These are phyloP conservation scores for Paratilapia polleni DNA, from an alignment of 2,113 vertebrate genomes.

Conservation along the genomic window DNA sequence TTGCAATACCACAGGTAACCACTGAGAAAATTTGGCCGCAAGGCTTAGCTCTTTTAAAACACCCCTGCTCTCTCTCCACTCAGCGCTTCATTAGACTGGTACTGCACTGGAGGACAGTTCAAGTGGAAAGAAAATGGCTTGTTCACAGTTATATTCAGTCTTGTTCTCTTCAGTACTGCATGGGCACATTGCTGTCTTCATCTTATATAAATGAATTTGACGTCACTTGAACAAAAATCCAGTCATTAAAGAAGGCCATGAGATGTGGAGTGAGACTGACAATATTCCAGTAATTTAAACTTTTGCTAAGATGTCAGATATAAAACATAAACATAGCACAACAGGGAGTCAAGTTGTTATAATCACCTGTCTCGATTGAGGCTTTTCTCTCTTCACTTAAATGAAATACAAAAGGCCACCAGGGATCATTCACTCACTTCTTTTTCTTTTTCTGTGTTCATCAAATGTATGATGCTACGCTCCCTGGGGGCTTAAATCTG, in stretches of 20 bases:
- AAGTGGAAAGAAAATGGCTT: not conserved
- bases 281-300: not conserved
- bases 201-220: not conserved
- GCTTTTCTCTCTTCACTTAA: not conserved
- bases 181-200: not conserved
- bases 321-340: not conserved
- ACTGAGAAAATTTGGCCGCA: not conserved
- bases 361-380: not conserved
- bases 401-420: not conserved
- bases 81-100: not conserved
- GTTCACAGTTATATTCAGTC: not conserved
- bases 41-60: not conserved
- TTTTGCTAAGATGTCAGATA: not conserved
- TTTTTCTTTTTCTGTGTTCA: not conserved
- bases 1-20: not conserved
- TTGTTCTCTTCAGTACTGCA: not conserved
- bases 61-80: not conserved
- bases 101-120: not conserved
- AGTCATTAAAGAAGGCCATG: not conserved
- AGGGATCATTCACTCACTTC: not conserved
- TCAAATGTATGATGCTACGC: not conserved
- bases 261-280: not conserved
- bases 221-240: not conserved
- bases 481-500: slow-evolving; percentile 14
- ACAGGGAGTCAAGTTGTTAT: not conserved